phyloP scores from a whole-genome alignment of 2,797 vertebrate species.

The Cuculus canorus region DNA sequence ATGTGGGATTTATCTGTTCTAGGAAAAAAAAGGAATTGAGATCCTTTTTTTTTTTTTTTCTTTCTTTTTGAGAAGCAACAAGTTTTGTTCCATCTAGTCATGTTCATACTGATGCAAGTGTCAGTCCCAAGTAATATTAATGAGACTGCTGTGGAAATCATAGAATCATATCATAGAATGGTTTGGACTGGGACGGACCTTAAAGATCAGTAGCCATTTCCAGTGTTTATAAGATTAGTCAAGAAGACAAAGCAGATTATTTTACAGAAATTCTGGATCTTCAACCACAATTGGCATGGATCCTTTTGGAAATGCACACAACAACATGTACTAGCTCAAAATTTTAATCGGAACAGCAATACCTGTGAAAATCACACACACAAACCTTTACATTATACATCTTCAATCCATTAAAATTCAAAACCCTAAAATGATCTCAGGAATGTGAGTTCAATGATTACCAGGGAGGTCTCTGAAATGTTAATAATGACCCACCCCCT shows the following conservation, averaged over 20 bases:
- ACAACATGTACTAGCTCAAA: not conserved
- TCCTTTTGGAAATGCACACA: not conserved
- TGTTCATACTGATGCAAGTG: not conserved
- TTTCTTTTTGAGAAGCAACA: not conserved
- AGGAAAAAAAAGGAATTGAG: not conserved
- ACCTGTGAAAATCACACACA: not conserved
- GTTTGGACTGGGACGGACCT: too few relatives aligned
- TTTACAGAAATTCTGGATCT: not conserved
- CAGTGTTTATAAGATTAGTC: not conserved
- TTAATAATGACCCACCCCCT: not conserved
- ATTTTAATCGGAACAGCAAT: not conserved
- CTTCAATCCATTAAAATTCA: not conserved
- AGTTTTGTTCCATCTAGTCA: not conserved
- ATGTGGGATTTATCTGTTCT: not conserved
- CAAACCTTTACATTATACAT: not conserved
- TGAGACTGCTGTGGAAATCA: not conserved
- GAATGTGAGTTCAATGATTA: not conserved
- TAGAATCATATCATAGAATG: too few relatives aligned
- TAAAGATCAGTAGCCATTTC: not conserved
- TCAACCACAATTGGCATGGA: not conserved
- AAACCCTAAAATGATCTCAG: accelerated
- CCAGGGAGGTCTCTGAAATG: not conserved
- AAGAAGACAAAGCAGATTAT: not conserved
- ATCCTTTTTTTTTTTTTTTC: not conserved
- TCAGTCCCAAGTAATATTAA: not conserved